These are phyloP conservation scores for Vanessa tameamea DNA, from an alignment of 1,140 invertebrate species.

Conservation along the genomic window DNA sequence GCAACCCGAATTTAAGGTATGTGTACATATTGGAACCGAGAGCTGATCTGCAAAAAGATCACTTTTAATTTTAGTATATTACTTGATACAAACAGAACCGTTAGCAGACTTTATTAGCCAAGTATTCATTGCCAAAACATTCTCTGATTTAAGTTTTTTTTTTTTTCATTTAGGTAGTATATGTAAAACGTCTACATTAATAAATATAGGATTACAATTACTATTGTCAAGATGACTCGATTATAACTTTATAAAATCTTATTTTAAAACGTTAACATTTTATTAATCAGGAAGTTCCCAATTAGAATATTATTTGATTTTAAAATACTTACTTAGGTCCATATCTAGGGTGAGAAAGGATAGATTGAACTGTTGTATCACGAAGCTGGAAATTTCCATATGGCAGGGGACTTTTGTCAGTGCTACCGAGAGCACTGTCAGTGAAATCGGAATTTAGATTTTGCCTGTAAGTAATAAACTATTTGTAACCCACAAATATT, in stretches of 20 bases:
- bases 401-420: constrained; percentile 93
- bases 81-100: too few relatives aligned
- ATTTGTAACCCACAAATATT: neutral
- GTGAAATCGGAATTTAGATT: constrained; percentile 97
- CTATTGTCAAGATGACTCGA: too few relatives aligned
- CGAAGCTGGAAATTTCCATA: constrained; percentile 96
- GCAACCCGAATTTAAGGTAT: constrained; percentile 95
- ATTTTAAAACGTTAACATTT: constrained; percentile 7
- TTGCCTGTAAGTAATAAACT: constrained; percentile 84
- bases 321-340: constrained; percentile 86
- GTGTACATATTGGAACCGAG: constrained; percentile 94
- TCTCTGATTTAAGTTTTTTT: too few relatives aligned
- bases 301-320: constrained; percentile 4
- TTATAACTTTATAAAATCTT: neutral
- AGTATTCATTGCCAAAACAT: too few relatives aligned
- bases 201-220: too few relatives aligned
- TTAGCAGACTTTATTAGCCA: too few relatives aligned
- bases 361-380: constrained; percentile 96
- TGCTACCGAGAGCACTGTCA: constrained; percentile 93
- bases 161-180: too few relatives aligned
- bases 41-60: constrained; percentile 82
- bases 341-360: constrained; percentile 94
- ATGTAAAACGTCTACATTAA: too few relatives aligned
- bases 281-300: neutral
- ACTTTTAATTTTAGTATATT: too few relatives aligned